phyloP scores from a whole-genome alignment of 2,113 vertebrate species.

The Notothenia rossii region DNA sequence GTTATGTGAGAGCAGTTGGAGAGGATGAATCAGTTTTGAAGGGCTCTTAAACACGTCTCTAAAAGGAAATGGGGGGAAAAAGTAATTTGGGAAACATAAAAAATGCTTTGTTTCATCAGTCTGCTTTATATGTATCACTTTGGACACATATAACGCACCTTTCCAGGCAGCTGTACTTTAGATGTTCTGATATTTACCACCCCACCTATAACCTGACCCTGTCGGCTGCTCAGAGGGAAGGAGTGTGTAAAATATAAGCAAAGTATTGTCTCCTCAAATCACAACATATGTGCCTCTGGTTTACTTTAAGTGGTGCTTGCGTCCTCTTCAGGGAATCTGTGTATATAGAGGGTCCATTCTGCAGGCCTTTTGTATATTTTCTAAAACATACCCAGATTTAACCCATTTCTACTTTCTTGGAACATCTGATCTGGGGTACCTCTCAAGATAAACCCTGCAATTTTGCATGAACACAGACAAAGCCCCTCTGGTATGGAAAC shows the following conservation, averaged over 20 bases:
- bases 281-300: constrained; percentile 44
- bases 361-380: constrained; percentile 43
- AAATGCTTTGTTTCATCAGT: background rate
- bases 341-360: constrained; percentile 62
- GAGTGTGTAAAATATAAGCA: constrained; percentile 38
- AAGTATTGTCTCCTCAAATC: constrained; percentile 43
- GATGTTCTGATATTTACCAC: constrained; percentile 23
- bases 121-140: background rate
- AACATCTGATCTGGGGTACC: constrained; percentile 40
- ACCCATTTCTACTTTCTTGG: constrained; percentile 53
- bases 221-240: constrained; percentile 17
- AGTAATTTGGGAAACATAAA: constrained; percentile 16
- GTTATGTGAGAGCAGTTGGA: constrained; percentile 45
- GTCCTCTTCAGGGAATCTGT: constrained; percentile 55
- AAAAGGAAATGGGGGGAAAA: constrained; percentile 16
- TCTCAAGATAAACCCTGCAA: constrained; percentile 54
- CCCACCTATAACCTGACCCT: constrained; percentile 38
- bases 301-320: constrained; percentile 38
- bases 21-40: constrained; percentile 45
- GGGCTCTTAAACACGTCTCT: background rate
- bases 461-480: constrained; percentile 64
- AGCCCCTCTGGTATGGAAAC: constrained; percentile 60
- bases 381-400: constrained; percentile 26
- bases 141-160: background rate
- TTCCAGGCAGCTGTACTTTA: constrained; percentile 22